phyloP scores from a whole-genome alignment of 1,140 invertebrate genomes.

The Physella acuta region DNA sequence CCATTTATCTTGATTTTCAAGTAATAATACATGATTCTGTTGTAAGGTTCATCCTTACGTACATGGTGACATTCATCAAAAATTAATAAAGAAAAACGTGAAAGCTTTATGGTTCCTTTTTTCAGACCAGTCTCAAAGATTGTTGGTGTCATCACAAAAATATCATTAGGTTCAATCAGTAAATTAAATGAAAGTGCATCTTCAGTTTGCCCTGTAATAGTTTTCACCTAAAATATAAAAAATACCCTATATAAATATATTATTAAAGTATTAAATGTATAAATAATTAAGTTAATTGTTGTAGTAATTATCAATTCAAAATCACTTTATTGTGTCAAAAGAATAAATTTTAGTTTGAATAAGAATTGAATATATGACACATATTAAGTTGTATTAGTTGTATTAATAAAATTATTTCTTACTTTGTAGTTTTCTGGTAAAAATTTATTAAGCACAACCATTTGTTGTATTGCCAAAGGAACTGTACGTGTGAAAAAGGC shows the following conservation, averaged over 20 bases:
- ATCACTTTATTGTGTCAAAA: too few relatives aligned
- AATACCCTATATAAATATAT: background rate
- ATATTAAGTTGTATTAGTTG: background rate
- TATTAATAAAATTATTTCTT: background rate
- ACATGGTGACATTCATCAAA: constrained; percentile 59
- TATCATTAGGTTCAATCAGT: constrained; percentile 33
- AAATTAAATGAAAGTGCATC: constrained; percentile 34
- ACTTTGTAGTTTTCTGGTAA: constrained; percentile 22
- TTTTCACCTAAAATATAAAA: constrained; percentile 11
- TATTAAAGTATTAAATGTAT: background rate
- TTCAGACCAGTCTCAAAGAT: constrained; percentile 45
- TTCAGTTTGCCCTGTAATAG: constrained; percentile 32
- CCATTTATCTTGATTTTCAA: constrained; percentile 38
- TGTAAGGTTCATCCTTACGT: constrained; percentile 50
- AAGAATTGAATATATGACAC: too few relatives aligned
- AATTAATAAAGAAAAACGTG: constrained; percentile 41
- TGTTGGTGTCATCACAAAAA: constrained; percentile 45
- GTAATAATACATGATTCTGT: constrained; percentile 46
- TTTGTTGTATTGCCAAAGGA: constrained; percentile 53
- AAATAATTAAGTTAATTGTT: background rate
- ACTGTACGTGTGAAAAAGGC: constrained; percentile 52
- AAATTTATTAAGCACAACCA: constrained; percentile 41
- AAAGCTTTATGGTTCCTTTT: constrained; percentile 25
- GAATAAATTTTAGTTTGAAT: too few relatives aligned
- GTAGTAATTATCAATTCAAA: too few relatives aligned